Evolutionary conservation across 2,888 invertebrate genomes (phyloP), one percentile per base, ranked within the genome.

Genomic region (Tetragonula carbonaria): DNA sequence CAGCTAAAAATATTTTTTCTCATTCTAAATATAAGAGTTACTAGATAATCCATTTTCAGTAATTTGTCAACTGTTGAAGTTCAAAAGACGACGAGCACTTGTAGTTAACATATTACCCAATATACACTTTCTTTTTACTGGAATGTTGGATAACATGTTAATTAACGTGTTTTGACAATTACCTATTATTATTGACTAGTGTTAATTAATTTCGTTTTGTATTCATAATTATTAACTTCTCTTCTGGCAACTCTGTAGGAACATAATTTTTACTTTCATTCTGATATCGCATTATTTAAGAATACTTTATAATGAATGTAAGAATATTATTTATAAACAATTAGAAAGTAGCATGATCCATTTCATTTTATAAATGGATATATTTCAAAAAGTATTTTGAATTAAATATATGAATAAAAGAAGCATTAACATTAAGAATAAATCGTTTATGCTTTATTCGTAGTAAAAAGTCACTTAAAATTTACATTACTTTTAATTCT

Each of bases 101-200:
- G n/a, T 33, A 53, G 50, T 71, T 75, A 79, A 75, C 55, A 67
- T 75, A 66, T 59, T 76, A 50, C 67, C 33, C n/a, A 53, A 14
- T 75, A 23, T 18, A 63, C 6, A 57, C 38, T 57, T 13, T 50
- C 70, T 63, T 73, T 63, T 55, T 18, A 33, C 23, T 23, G 57
- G n/a, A 65, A 21, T 28, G 6, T 70, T 45, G 74, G 59, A 59
- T 74, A 63, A 74, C 45, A 28, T 65, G 28, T 55, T 53, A 68
- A 53, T 66, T 71, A 63, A 80, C 23, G 5, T 65, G 51, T 55
- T 74, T 23, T 3, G 50, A 51, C 16, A 21, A 50, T 65, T 51
- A 45, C 45, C 33, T 45, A 23, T 11, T 28, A 50, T 63, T 75
- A 70, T 2, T 2, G 23, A 57, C 28, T 13, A n/a, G 3, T 18